Evolutionary conservation across 2,113 vertebrate species (phyloP).

Genomic region (Empidonax alnorum): DNA sequence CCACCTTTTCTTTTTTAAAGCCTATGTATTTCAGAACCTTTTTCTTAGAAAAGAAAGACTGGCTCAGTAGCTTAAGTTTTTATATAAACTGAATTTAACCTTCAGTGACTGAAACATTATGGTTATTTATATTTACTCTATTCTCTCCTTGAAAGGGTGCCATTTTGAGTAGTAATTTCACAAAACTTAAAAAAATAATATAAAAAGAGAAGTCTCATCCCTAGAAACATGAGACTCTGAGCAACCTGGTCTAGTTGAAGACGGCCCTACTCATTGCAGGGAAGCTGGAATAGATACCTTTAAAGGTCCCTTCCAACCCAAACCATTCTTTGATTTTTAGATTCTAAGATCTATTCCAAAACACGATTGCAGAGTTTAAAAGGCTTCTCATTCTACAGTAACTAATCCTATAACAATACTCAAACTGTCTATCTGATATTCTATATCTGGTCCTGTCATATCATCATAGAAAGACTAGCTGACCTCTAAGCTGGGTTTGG

Average conservation of each 20-base stretch:
- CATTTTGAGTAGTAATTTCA: background rate
- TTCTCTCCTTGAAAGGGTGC: background rate
- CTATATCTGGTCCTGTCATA: background rate
- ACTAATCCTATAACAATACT: background rate
- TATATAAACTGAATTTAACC: background rate
- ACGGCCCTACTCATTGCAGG: background rate
- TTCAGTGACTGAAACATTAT: background rate
- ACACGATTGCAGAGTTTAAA: background rate
- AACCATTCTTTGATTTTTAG: background rate
- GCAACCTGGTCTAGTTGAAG: background rate
- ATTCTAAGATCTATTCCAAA: background rate
- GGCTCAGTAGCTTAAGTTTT: background rate
- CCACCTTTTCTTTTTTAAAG: background rate
- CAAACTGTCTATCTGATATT: background rate
- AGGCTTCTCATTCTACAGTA: background rate
- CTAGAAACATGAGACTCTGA: accelerated
- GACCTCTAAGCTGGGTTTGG: background rate
- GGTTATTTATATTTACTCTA: background rate
- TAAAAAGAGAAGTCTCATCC: background rate
- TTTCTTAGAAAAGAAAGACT: background rate
- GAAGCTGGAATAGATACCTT: background rate
- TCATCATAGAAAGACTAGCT: background rate
- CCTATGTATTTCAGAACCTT: background rate
- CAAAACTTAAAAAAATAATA: background rate
- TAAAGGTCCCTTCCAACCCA: background rate